Conservation (phyloP, 2,797 vertebrate species). For the Cichlasoma orientale region DNA sequence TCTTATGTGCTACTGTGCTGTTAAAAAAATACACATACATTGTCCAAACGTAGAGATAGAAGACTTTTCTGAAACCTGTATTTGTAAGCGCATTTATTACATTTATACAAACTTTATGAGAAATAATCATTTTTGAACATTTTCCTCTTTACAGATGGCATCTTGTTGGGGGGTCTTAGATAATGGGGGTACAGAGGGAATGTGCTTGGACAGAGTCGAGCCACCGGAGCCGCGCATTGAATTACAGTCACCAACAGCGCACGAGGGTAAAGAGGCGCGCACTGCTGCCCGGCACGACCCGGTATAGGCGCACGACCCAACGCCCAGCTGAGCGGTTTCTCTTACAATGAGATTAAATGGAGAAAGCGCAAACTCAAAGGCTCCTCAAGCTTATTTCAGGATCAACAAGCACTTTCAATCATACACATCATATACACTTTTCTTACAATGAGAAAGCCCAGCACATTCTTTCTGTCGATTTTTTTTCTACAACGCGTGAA, state of each 20-base stretch:
- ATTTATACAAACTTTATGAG: background rate
- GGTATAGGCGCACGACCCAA: background rate
- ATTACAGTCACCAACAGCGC: constrained; percentile 73
- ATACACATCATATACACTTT: background rate
- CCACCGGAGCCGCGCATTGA: constrained; percentile 72
- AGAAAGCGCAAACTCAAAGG: background rate
- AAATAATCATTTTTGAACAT: background rate
- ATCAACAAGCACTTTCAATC: background rate
- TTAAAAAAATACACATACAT: background rate
- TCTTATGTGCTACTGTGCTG: background rate
- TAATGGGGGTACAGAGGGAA: constrained; percentile 53
- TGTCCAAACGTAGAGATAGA: background rate
- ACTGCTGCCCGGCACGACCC: constrained; percentile 26
- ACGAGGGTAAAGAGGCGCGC: constrained; percentile 38
- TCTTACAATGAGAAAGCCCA: background rate
- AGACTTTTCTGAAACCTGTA: no score
- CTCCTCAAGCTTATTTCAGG: background rate
- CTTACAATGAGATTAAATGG: background rate
- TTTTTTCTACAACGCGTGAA: background rate
- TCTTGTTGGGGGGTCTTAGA: background rate
- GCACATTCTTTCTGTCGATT: background rate
- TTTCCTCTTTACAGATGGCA: background rate
- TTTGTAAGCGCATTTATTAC: background rate
- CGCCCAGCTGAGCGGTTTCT: background rate
- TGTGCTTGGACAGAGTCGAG: constrained; percentile 75